Evolutionary conservation across 2,888 invertebrate genomes (phyloP).

Genomic region (Smittia aterrima): DNA sequence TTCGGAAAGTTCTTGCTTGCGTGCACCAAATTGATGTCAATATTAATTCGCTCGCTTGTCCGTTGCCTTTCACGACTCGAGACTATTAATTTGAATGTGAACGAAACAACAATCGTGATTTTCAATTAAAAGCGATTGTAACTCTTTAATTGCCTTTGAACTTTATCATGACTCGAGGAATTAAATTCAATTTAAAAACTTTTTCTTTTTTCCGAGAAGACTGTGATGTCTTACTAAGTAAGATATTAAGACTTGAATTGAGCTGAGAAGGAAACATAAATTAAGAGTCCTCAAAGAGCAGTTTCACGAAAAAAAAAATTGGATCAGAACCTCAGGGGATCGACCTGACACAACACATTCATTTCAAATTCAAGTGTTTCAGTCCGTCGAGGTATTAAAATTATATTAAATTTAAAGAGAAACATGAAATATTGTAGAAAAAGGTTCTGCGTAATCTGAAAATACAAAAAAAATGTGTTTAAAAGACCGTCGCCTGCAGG

Average conservation of each 20-base stretch:
- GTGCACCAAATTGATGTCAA: constrained; percentile 19
- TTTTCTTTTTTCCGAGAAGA: too few relatives aligned
- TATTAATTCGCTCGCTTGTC: constrained; percentile 17
- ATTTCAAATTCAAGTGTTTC: constrained; percentile 20
- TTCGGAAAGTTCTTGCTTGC: constrained; percentile 10
- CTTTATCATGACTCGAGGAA: not conserved
- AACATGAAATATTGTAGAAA: constrained; percentile 22
- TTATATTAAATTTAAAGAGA: constrained; percentile 28
- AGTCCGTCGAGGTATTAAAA: constrained; percentile 26
- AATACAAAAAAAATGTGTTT: not conserved
- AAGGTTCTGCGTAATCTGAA: constrained; percentile 6
- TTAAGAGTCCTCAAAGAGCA: constrained; percentile 22
- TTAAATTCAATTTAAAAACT: too few relatives aligned
- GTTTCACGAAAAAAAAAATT: not conserved
- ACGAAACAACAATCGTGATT: constrained; percentile 1
- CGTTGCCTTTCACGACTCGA: constrained; percentile 18
- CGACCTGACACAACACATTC: constrained; percentile 36
- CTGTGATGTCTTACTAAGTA: constrained; percentile 1
- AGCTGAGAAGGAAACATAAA: constrained; percentile 10
- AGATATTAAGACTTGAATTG: not conserved
- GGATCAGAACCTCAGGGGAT: constrained; percentile 33
- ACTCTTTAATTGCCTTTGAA: constrained; percentile 6
- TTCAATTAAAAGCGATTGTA: constrained; percentile 23
- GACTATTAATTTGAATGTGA: constrained; percentile 1
- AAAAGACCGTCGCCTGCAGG: constrained; percentile 39